Percentiles rank a stretch among this genome's conserved stretches.
phyloP scores from a whole-genome alignment of 2,113 vertebrate genomes.

The Megalops atlanticus region DNA sequence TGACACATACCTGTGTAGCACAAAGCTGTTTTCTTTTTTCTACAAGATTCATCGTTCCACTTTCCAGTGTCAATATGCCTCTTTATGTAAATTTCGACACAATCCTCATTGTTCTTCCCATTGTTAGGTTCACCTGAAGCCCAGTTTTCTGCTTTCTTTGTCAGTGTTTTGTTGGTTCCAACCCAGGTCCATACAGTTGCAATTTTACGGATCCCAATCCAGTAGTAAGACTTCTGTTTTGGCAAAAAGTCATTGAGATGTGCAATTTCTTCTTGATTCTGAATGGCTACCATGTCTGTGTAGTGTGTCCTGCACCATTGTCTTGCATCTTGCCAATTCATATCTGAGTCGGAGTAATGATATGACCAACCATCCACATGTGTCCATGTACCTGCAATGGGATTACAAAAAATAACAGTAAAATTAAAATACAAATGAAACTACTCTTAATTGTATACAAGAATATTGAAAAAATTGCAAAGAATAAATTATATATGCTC shows the following conservation, averaged over 20 bases:
- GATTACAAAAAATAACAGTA: neutral
- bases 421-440: neutral
- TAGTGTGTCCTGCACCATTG: conserved; percentile 72
- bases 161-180: conserved; percentile 81
- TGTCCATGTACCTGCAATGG: conserved; percentile 51
- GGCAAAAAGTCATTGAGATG: conserved; percentile 78
- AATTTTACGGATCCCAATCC: conserved; percentile 91
- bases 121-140: conserved; percentile 83
- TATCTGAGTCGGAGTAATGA: conserved; percentile 54
- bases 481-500: conserved; percentile 1
- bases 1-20: conserved; percentile 79
- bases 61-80: conserved; percentile 57
- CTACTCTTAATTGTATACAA: neutral
- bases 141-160: conserved; percentile 83
- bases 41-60: conserved; percentile 89
- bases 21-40: conserved; percentile 73
- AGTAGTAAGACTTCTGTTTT: conserved; percentile 68
- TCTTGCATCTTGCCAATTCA: conserved; percentile 73
- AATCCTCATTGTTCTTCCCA: conserved; percentile 75
- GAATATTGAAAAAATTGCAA: neutral
- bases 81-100: conserved; percentile 93
- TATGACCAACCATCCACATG: conserved; percentile 83
- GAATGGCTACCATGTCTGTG: conserved; percentile 93
- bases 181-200: conserved; percentile 85
- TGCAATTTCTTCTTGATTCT: conserved; percentile 83